phyloP scores from a whole-genome alignment of 2,888 invertebrate species.

The Osedax frankpressi region DNA sequence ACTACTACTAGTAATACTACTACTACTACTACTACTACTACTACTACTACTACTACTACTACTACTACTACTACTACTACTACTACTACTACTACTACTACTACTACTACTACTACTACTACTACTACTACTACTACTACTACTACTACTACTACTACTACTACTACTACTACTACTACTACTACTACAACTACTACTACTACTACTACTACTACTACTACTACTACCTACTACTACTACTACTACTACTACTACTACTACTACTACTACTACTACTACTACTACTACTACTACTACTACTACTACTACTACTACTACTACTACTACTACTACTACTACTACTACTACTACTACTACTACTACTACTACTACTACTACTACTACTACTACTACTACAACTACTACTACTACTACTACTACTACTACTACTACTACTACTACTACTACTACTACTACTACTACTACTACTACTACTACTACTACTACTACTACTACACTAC shows the following conservation, averaged over 20 bases:
- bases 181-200: neutral
- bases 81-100: neutral
- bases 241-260: neutral
- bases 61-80: neutral
- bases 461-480: neutral
- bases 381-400: neutral
- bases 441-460: neutral
- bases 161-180: neutral
- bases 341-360: conserved; percentile 15
- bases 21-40: neutral
- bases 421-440: neutral
- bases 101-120: neutral
- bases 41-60: neutral
- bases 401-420: neutral
- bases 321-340: conserved; percentile 17
- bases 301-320: conserved; percentile 15
- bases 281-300: conserved; percentile 1
- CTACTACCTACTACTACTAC: neutral
- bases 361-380: conserved; percentile 6
- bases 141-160: neutral
- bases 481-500: neutral
- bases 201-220: neutral
- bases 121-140: neutral
- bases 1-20: neutral
- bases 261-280: neutral